Evolutionary conservation across 2,797 vertebrate species (phyloP).

Genomic region (Coccyzus lansbergi): DNA sequence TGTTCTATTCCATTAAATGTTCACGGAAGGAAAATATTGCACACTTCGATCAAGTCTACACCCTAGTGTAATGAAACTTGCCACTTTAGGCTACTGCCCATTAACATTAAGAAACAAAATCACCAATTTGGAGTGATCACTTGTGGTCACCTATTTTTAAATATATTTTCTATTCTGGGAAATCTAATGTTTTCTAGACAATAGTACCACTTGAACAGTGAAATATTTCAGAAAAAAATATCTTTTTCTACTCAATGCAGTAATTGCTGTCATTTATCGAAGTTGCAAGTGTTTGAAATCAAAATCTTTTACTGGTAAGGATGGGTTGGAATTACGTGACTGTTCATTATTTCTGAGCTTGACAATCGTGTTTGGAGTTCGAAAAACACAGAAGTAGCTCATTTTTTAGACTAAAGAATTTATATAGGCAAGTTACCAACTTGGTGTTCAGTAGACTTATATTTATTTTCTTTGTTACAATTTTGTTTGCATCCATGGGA

Average conservation of each 20-base stretch:
- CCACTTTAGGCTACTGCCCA: background rate
- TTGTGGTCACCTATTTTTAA: background rate
- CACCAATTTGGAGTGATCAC: background rate
- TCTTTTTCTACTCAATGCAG: background rate
- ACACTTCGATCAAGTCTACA: background rate
- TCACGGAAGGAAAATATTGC: background rate
- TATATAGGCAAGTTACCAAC: background rate
- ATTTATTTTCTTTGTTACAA: background rate
- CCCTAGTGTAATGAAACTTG: background rate
- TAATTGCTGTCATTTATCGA: background rate
- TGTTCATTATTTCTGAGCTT: background rate
- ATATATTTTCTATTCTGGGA: background rate
- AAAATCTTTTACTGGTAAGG: background rate
- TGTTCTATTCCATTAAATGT: background rate
- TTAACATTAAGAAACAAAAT: conserved; percentile 7
- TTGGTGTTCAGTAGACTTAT: background rate
- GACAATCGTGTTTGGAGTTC: background rate
- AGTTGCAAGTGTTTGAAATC: background rate
- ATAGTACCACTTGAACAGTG: background rate
- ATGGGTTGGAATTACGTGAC: background rate
- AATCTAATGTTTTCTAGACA: conserved; percentile 2
- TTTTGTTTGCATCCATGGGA: background rate
- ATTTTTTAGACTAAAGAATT: background rate
- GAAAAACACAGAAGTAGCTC: background rate
- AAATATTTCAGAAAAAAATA: conserved; percentile 5